Evolutionary conservation across 2,797 vertebrate genomes (phyloP), one percentile per base, ranked within the genome.

Genomic region (Parauchenoglanis ngamensis): DNA sequence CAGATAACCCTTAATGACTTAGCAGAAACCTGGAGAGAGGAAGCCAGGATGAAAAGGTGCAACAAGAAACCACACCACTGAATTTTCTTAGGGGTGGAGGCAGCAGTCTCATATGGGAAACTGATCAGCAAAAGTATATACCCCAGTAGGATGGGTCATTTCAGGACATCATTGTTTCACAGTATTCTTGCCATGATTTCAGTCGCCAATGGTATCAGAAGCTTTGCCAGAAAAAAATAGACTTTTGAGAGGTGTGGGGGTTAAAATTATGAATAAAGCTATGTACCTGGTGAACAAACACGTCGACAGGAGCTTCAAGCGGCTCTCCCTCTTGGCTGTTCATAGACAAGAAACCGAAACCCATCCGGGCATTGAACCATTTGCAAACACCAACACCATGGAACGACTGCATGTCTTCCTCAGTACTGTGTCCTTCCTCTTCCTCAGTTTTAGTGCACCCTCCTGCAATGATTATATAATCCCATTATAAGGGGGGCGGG

Each of bases 331-430:
- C 97, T 80, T 96, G 95, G 93, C 90, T 94, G 91, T 96, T 99
- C 98, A 99, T 99, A 93, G 98, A 98, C 92, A 99, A 96, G 94
- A 99, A 99, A 31, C 98, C 98, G 93, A 99, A 99, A 63, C 98
- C 98, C 98, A 99, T 99, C 93, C 98, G 96, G 88, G 98, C 97
- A 85, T 99, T 99, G 95, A 99, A 99, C 98, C 98, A 99, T 85
- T 99, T 99, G 90, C 98, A 99, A 92, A 97, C 94, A 56, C 98
- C 98, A 78, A 95, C 93, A 44, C 98, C 98, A 72, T 94, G 94
- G 90, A 96, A 93, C 0, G 95, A 94, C 91, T 95, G 96, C 0
- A 94, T 91, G 5, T 97, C 97, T 87, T 95, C 94, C 85, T 96
- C 97, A 56, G 95, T 93, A 5, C 95, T 94, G 85, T 96, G 97